phyloP scores from a whole-genome alignment of 2,888 invertebrate genomes.

The Andrena trimmerana region DNA sequence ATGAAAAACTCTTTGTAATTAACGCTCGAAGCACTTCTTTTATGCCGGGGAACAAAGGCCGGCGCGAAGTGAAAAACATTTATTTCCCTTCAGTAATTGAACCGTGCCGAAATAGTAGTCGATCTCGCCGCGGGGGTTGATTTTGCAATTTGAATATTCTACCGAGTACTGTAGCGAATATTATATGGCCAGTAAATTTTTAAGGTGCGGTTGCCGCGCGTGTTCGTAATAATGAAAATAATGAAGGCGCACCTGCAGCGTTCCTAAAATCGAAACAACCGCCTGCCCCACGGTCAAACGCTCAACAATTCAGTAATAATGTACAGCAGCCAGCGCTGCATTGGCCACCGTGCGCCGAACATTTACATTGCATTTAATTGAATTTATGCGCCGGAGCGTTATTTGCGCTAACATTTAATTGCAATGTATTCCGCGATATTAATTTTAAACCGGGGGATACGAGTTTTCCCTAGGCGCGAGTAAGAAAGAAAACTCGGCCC shows the following conservation, averaged over 20 bases:
- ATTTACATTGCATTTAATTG: slow-evolving; percentile 75
- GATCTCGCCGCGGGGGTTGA: slow-evolving; percentile 69
- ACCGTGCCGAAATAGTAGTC: slow-evolving; percentile 74
- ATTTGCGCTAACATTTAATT: slow-evolving; percentile 68
- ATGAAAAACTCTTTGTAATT: slow-evolving; percentile 79
- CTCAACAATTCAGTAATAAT: slow-evolving; percentile 70
- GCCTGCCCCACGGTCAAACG: slow-evolving; percentile 53
- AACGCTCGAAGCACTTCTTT: slow-evolving; percentile 68
- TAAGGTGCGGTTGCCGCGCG: slow-evolving; percentile 64
- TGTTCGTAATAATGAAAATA: slow-evolving; percentile 72
- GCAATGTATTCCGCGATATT: slow-evolving; percentile 60
- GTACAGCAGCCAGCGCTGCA: slow-evolving; percentile 51
- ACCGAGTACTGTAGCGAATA: slow-evolving; percentile 68
- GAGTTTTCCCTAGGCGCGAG: slow-evolving; percentile 1
- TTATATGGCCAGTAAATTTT: slow-evolving; percentile 70
- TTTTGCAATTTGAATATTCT: slow-evolving; percentile 76
- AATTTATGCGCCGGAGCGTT: slow-evolving; percentile 66
- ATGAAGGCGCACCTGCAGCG: slow-evolving; percentile 67
- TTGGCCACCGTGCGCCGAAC: slow-evolving; percentile 54
- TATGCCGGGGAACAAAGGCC: slow-evolving; percentile 37
- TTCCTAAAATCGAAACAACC: slow-evolving; percentile 66
- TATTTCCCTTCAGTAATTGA: slow-evolving; percentile 73
- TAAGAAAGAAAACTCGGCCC: not conserved
- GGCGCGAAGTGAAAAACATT: slow-evolving; percentile 59
- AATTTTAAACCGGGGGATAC: slow-evolving; percentile 48